A percentile compares a stretch with the other conserved stretches of the same genome.
These are phyloP conservation scores for Polylopha cassiicola DNA, from an alignment of 2,888 invertebrate species.

Conservation along the genomic window DNA sequence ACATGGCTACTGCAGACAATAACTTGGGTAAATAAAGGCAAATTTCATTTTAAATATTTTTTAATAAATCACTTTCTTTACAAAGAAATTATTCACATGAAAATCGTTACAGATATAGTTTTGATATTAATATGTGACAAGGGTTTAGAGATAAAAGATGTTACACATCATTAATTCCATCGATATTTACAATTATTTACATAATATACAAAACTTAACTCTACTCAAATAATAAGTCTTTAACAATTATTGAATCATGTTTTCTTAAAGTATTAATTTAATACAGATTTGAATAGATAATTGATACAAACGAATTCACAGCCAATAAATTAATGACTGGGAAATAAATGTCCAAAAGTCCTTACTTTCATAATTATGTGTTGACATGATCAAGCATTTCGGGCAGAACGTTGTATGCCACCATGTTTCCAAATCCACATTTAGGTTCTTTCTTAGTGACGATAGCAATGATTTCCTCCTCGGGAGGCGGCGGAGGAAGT, in stretches of 20 bases:
- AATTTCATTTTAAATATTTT: constrained; percentile 43
- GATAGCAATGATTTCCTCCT: constrained; percentile 72
- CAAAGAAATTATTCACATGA: constrained; percentile 71
- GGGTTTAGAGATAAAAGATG: constrained; percentile 67
- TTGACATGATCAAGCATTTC: constrained; percentile 72
- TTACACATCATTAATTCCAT: constrained; percentile 52
- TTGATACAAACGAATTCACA: constrained; percentile 35
- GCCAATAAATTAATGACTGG: constrained; percentile 43
- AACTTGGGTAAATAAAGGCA: too few relatives aligned
- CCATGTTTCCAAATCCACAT: constrained; percentile 68
- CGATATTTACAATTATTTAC: constrained; percentile 21
- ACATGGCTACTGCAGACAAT: too few relatives aligned
- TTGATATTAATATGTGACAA: constrained; percentile 70
- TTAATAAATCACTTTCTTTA: constrained; percentile 69
- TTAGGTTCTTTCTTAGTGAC: constrained; percentile 72
- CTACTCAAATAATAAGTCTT: too few relatives aligned
- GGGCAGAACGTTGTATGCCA: constrained; percentile 70
- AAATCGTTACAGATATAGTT: constrained; percentile 58
- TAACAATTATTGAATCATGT: background rate
- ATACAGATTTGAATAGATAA: constrained; percentile 22
- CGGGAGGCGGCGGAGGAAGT: constrained; percentile 62
- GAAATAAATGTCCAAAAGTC: constrained; percentile 12
- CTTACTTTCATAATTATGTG: constrained; percentile 35
- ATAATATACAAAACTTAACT: constrained; percentile 24
- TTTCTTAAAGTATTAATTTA: constrained; percentile 20